Evolutionary conservation across 1,140 invertebrate species (phyloP).

Genomic region (Tachypleus tridentatus): DNA sequence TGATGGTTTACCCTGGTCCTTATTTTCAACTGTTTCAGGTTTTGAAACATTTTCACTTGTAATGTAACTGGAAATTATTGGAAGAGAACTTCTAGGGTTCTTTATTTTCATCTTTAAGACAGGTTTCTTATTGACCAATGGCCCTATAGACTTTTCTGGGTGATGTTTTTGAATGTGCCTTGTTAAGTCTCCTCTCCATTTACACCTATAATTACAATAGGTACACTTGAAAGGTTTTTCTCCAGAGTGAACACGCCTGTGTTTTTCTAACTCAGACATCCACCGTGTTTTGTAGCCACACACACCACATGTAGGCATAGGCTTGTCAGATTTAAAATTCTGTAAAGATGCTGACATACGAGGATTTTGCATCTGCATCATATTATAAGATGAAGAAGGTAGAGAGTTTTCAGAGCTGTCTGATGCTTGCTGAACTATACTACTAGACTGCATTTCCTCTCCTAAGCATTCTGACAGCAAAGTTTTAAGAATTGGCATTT

Average conservation of each 20-base stretch:
- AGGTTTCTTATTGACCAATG: no score
- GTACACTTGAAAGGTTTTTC: constrained; percentile 35
- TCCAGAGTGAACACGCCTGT: constrained; percentile 52
- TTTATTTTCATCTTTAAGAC: no score
- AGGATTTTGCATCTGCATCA: constrained; percentile 5
- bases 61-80: not conserved
- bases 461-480: not conserved
- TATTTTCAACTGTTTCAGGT: not conserved
- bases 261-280: constrained; percentile 61
- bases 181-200: constrained; percentile 38
- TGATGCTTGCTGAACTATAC: not conserved
- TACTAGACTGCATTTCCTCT: not conserved
- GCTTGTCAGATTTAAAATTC: constrained; percentile 8
- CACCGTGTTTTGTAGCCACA: constrained; percentile 70
- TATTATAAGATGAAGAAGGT: constrained; percentile 1
- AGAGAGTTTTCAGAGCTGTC: constrained; percentile 5
- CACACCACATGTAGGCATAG: constrained; percentile 43
- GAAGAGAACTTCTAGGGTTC: no score
- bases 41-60: constrained; percentile 1
- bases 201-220: constrained; percentile 36
- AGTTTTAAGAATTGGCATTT: not conserved
- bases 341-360: not conserved
- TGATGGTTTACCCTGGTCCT: no score
- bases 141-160: constrained; percentile 2
- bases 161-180: constrained; percentile 37